phyloP scores from a whole-genome alignment of 2,113 vertebrate genomes.

The Pygoscelis adeliae region DNA sequence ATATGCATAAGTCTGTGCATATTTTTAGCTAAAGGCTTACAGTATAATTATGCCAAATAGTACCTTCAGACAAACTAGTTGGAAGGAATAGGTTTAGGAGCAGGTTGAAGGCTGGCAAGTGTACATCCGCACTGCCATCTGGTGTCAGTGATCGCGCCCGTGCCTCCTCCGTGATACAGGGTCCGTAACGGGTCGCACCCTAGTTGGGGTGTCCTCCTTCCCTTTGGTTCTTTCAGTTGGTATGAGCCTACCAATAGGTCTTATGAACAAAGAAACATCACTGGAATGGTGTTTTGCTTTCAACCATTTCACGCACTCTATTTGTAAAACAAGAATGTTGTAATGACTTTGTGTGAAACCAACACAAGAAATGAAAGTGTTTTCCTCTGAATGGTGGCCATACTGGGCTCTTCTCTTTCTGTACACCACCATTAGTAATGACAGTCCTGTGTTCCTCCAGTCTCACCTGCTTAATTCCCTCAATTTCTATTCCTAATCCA shows the following conservation, averaged over 20 bases:
- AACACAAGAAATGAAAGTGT: no score
- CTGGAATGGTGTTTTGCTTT: neutral
- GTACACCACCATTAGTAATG: neutral
- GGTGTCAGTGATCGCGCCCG: neutral
- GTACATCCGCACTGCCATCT: neutral
- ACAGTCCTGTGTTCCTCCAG: neutral
- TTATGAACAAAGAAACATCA: neutral
- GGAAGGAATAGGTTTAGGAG: neutral
- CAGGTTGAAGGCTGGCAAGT: no score
- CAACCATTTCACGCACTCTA: neutral
- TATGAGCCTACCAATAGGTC: neutral
- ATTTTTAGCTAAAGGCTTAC: neutral
- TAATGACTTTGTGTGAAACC: accelerated
- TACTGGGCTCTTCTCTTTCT: neutral
- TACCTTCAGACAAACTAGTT: neutral
- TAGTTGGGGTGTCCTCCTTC: accelerated
- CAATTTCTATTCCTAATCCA: neutral
- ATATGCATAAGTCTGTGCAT: accelerated
- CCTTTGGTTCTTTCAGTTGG: accelerated
- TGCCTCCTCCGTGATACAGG: accelerated
- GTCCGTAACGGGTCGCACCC: accelerated
- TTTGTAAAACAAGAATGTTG: neutral
- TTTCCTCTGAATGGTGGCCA: neutral
- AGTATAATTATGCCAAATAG: neutral
- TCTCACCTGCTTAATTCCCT: neutral